These are phyloP conservation scores for Arge pagana DNA, from an alignment of 2,888 invertebrate species.

Conservation along the genomic window DNA sequence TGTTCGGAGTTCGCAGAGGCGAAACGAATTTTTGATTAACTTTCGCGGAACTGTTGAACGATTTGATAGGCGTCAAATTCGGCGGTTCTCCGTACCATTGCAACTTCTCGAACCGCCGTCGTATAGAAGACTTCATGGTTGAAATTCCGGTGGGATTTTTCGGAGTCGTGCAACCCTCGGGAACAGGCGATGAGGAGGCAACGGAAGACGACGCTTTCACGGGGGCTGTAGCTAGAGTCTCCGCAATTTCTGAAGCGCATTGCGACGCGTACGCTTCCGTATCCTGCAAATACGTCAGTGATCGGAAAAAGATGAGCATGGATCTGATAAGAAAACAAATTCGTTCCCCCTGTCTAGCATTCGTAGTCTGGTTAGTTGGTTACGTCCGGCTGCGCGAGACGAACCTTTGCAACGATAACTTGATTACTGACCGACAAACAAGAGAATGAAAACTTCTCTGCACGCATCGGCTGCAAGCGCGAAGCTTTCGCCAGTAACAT, in stretches of 20 bases:
- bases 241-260: slow-evolving; percentile 40
- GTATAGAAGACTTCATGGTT: slow-evolving; percentile 31
- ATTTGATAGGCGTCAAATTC: slow-evolving; percentile 60
- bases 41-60: slow-evolving; percentile 58
- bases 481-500: too few species aligned
- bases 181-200: too few species aligned
- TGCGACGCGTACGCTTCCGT: slow-evolving; percentile 34
- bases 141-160: too few species aligned
- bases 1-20: slow-evolving; percentile 28
- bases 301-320: too few species aligned
- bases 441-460: too few species aligned
- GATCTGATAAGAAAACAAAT: too few species aligned
- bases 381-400: too few species aligned
- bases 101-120: slow-evolving; percentile 60
- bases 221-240: slow-evolving; percentile 20
- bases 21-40: slow-evolving; percentile 43
- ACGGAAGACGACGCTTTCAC: slow-evolving; percentile 19
- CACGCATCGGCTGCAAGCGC: too few species aligned
- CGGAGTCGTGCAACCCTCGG: neutral
- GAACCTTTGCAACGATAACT: too few species aligned
- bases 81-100: slow-evolving; percentile 64
- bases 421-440: too few species aligned
- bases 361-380: too few species aligned
- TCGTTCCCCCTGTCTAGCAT: too few species aligned
- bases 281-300: slow-evolving; percentile 38